Evolutionary conservation across 2,888 invertebrate genomes (phyloP).

Genomic region (Orthosia gracilis): DNA sequence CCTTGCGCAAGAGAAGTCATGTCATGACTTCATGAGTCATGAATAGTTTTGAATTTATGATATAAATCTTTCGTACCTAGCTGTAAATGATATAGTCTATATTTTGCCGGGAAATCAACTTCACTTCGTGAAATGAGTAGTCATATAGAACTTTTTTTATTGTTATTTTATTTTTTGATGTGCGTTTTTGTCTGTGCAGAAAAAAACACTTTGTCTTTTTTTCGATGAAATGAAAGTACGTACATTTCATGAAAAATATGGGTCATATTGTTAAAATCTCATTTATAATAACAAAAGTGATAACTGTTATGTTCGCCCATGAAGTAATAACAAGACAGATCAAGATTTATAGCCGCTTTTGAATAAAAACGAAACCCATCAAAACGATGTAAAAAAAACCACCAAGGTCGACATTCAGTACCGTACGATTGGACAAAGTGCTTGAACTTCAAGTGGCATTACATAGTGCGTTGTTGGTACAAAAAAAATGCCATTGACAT

Average conservation of each 20-base stretch:
- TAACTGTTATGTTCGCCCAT: not conserved
- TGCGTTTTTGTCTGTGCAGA: too few relatives aligned
- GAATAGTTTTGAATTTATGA: too few relatives aligned
- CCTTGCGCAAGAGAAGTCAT: not conserved
- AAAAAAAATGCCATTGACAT: not conserved
- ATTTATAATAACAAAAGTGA: too few relatives aligned
- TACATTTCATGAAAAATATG: not conserved
- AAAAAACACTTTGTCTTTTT: too few relatives aligned
- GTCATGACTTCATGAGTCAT: constrained; percentile 3
- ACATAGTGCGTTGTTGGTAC: not conserved
- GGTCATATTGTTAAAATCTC: too few relatives aligned
- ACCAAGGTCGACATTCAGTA: constrained; percentile 19
- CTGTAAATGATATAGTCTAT: not conserved
- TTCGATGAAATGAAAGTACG: not conserved
- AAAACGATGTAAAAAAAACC: constrained; percentile 15
- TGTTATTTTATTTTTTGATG: too few relatives aligned
- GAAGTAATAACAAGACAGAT: not conserved
- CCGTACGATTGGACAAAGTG: constrained; percentile 15
- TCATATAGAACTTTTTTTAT: too few relatives aligned
- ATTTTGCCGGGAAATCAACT: not conserved
- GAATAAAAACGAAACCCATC: not conserved
- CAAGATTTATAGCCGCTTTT: not conserved
- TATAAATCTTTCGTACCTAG: not conserved
- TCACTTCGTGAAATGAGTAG: too few relatives aligned
- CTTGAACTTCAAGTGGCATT: constrained; percentile 16